Conservation (phyloP, 2,888 invertebrate species). For the Andrena hattorfiana region DNA sequence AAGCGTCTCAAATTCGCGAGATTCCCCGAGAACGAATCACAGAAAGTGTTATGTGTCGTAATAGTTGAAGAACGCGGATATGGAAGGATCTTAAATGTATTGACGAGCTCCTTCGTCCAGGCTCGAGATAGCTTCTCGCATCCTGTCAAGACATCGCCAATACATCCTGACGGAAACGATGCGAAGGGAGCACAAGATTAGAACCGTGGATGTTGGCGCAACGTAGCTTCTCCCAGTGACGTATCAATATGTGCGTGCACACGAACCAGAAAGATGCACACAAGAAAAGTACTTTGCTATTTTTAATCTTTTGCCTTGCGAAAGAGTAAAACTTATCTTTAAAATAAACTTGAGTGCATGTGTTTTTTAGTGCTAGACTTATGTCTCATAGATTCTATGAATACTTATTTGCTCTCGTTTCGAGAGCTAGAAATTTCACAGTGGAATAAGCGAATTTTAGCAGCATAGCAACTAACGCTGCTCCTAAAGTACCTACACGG, state of each 20-base stretch:
- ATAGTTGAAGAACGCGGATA: background rate
- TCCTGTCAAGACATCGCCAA: constrained; percentile 43
- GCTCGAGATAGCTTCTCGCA: constrained; percentile 40
- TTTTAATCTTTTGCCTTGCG: constrained; percentile 27
- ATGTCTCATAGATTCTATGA: too few species aligned
- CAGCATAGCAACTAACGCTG: background rate
- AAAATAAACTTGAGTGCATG: too few species aligned
- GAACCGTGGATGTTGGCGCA: constrained; percentile 24
- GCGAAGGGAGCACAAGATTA: constrained; percentile 42
- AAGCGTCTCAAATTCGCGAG: background rate
- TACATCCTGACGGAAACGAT: constrained; percentile 37
- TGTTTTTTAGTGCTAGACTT: too few species aligned
- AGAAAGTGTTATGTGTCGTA: background rate
- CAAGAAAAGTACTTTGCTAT: constrained; percentile 17
- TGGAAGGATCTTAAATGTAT: background rate
- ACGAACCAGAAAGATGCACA: constrained; percentile 36
- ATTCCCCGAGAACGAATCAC: background rate
- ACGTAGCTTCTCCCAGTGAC: background rate
- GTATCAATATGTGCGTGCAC: constrained; percentile 41
- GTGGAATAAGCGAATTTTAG: background rate
- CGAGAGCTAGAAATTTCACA: background rate
- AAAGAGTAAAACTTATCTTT: background rate
- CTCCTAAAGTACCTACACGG: background rate
- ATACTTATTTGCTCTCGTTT: too few species aligned
- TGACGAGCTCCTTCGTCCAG: background rate